These are phyloP conservation scores for Gambelia wislizenii DNA, from an alignment of 2,797 vertebrate genomes.

Conservation along the genomic window DNA sequence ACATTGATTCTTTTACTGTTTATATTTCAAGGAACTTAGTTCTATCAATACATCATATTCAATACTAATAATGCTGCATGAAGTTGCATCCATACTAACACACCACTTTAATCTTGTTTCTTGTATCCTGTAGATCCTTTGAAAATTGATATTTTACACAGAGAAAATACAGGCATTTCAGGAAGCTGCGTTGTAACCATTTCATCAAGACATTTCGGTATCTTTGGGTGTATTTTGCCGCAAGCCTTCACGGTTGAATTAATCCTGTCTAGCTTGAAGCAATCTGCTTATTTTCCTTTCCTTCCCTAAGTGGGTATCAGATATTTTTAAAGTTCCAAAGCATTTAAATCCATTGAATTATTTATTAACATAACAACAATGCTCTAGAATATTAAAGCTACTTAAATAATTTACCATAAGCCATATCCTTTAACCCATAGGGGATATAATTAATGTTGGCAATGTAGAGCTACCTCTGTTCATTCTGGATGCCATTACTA, in stretches of 20 bases:
- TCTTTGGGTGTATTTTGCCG: conserved; percentile 58
- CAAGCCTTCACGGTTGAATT: conserved; percentile 62
- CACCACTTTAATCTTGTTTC: conserved; percentile 54
- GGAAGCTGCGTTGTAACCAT: conserved; percentile 60
- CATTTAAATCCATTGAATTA: conserved; percentile 65
- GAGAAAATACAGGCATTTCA: conserved; percentile 59
- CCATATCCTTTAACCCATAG: conserved; percentile 30
- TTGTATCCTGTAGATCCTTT: conserved; percentile 56
- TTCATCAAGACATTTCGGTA: conserved; percentile 55
- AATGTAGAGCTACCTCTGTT: conserved; percentile 10
- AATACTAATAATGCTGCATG: conserved; percentile 33
- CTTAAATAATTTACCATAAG: conserved; percentile 38
- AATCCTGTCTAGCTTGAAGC: conserved; percentile 70
- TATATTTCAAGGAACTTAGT: conserved; percentile 59
- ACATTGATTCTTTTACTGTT: conserved; percentile 59
- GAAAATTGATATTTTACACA: conserved; percentile 66
- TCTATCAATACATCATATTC: conserved; percentile 50
- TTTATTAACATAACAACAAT: conserved; percentile 48
- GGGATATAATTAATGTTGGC: conserved; percentile 28
- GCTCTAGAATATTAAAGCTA: conserved; percentile 38
- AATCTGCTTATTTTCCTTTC: conserved; percentile 43
- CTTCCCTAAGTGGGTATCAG: conserved; percentile 61
- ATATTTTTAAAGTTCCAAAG: conserved; percentile 62
- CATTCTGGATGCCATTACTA: not conserved
- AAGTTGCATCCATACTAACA: conserved; percentile 50